Base-by-base conservation (phyloP, 2,888 invertebrate species). In the Cheilosia urbana region DNA sequence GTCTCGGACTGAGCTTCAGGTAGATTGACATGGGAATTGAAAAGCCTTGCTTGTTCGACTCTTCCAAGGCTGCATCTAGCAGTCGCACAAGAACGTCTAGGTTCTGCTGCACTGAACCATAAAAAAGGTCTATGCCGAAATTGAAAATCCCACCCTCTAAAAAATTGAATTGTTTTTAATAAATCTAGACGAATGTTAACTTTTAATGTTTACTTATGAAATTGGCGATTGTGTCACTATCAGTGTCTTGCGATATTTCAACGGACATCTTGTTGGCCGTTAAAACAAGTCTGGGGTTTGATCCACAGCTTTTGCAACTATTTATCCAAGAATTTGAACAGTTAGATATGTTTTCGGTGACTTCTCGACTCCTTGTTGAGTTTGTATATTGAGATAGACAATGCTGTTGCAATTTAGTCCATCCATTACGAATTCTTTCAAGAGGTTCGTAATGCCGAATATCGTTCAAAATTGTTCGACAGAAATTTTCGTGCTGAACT, bases 91-190 rank as follows among this genome's bases (percentile, higher is more conserved):
- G 88, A 2, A 89, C 19, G 11, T 76, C 63, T 49, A 91, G 89
- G 58, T 89, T 90, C 2, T 89, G 89, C 1, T 83, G 42, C 5
- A 87, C 85, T 0, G 90, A 89, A 1, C 91, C 90, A 2, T 62
- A 45, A 37, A 90, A 91, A 0, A 91, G 89, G 75, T 91, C 89
- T 5, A 91, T 71, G 57, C 89, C 79, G 58, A 90, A 91, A 27
- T 58, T 85, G 19, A 19, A 71, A 60, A 85, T 62, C 11, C 84
- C 84, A 45, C 3, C 66, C 34, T 55, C 84, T 85, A 30, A 15
- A 72, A 68, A 21, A 49, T 7, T 21, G 27, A 37, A 9, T 15
- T 2, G 19, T 5, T n/a, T 30, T 37, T n/a, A 19, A 37, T n/a
- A 40, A 15, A 47, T 7, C n/a, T 6, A 2, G 17, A 7, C 2